Conservation (phyloP, 1,140 invertebrate species). For the Eurosta solidaginis region DNA sequence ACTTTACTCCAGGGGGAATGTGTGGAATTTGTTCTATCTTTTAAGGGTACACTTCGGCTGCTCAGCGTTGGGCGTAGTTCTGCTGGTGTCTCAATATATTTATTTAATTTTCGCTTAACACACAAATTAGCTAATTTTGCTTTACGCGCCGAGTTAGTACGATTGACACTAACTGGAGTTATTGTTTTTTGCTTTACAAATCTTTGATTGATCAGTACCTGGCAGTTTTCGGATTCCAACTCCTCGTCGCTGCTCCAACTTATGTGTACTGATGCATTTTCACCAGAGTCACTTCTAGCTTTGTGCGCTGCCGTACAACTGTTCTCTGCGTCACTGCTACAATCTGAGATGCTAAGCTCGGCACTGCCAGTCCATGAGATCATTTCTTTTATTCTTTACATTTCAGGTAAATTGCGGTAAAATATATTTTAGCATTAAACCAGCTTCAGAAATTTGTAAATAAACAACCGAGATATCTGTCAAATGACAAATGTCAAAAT, state of each 20-base stretch:
- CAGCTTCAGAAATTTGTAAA: too few species aligned
- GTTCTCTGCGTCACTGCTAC: constrained; percentile 4
- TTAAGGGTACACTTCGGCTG: background rate
- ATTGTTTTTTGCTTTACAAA: too few species aligned
- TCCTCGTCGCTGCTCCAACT: background rate
- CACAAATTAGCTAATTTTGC: background rate
- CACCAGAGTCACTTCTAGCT: background rate
- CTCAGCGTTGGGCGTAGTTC: background rate
- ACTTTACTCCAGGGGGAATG: background rate
- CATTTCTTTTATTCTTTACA: too few species aligned
- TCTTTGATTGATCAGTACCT: background rate
- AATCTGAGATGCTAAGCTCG: constrained; percentile 10
- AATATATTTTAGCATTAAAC: too few species aligned
- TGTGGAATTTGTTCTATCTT: background rate
- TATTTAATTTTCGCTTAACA: background rate
- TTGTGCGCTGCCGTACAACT: background rate
- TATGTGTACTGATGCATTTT: background rate
- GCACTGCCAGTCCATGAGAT: too few species aligned
- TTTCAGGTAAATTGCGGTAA: too few species aligned
- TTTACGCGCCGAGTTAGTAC: background rate
- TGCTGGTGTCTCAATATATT: background rate
- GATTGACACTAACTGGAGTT: background rate
- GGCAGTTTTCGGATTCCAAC: background rate
- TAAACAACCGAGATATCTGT: too few species aligned
- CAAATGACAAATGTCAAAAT: too few species aligned